Evolutionary conservation across 2,113 vertebrate genomes (phyloP).

Genomic region (Mola mola): DNA sequence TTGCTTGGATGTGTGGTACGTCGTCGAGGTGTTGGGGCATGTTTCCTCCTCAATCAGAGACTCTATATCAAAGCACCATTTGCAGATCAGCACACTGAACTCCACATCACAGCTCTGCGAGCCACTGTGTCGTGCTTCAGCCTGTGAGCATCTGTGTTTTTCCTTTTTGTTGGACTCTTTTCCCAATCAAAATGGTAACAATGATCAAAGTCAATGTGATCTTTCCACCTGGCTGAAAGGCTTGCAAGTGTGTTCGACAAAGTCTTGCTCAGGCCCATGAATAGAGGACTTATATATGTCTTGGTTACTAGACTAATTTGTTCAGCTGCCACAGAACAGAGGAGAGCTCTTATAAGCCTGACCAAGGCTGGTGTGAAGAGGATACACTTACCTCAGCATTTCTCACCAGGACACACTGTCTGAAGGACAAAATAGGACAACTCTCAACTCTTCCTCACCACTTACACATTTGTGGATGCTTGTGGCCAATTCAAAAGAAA

Average conservation of each 20-base stretch:
- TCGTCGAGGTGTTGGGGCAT: conserved; percentile 75
- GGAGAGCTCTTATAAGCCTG: conserved; percentile 31
- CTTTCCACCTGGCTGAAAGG: conserved; percentile 21
- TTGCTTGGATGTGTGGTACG: conserved; percentile 83
- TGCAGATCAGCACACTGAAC: conserved; percentile 80
- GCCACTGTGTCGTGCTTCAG: conserved; percentile 73
- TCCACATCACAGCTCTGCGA: conserved; percentile 73
- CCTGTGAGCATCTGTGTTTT: conserved; percentile 2
- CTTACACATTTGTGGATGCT: conserved; percentile 39
- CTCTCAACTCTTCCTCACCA: conserved; percentile 19
- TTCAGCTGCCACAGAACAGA: conserved; percentile 15
- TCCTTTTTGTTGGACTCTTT: conserved; percentile 7
- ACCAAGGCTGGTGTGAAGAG: conserved; percentile 14
- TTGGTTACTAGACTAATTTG: conserved; percentile 3
- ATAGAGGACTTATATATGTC: too few relatives aligned
- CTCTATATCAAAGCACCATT: conserved; percentile 71
- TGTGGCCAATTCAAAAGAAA: conserved; percentile 55
- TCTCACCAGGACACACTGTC: conserved; percentile 47
- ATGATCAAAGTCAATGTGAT: conserved; percentile 20
- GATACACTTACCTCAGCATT: conserved; percentile 64
- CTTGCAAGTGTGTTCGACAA: conserved; percentile 18
- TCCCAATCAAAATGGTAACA: conserved; percentile 12
- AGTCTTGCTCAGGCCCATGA: conserved; percentile 18
- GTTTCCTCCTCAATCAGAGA: conserved; percentile 85
- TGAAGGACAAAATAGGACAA: conserved; percentile 42